Conservation (phyloP, 2,888 invertebrate species). For the Torymus aiolomorphi region DNA sequence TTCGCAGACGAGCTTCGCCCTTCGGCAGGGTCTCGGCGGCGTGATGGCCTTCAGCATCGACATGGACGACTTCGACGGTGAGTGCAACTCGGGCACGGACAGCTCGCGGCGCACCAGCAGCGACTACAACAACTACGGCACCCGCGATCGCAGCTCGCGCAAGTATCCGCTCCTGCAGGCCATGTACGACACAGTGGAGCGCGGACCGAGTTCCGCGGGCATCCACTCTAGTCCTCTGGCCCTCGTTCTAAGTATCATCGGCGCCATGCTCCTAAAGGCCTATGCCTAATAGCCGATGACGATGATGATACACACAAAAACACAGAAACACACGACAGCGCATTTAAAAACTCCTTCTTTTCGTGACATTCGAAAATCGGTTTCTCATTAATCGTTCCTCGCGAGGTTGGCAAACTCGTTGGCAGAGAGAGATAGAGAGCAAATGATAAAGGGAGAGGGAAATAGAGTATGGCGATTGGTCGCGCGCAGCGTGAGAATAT, state of each 20-base stretch:
- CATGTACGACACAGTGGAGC: slow-evolving; percentile 44
- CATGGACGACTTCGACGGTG: slow-evolving; percentile 89
- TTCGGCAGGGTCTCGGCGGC: slow-evolving; percentile 79
- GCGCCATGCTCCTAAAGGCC: background rate
- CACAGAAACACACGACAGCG: background rate
- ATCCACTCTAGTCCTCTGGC: slow-evolving; percentile 13
- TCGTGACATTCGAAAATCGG: background rate
- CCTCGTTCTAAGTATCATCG: background rate
- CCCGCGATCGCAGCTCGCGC: background rate
- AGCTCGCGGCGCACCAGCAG: background rate
- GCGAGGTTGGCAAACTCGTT: too few relatives aligned
- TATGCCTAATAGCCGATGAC: background rate
- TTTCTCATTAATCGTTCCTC: background rate
- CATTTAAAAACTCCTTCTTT: slow-evolving; percentile 6
- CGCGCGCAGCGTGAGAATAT: too few relatives aligned
- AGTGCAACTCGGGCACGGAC: slow-evolving; percentile 74
- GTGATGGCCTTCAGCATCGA: slow-evolving; percentile 94
- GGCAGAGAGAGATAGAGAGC: too few relatives aligned
- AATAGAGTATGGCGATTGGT: too few relatives aligned
- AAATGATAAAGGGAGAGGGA: too few relatives aligned
- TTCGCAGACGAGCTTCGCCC: slow-evolving; percentile 41
- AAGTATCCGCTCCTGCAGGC: slow-evolving; percentile 43
- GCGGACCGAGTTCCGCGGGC: slow-evolving; percentile 15
- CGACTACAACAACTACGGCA: slow-evolving; percentile 13
- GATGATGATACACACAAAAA: too few relatives aligned